Percentiles rank a stretch among this genome's conserved stretches.
These are phyloP conservation scores for Acanthaster planci DNA, from an alignment of 35 echinoderm and acorn worm genomes.

Conservation along the genomic window DNA sequence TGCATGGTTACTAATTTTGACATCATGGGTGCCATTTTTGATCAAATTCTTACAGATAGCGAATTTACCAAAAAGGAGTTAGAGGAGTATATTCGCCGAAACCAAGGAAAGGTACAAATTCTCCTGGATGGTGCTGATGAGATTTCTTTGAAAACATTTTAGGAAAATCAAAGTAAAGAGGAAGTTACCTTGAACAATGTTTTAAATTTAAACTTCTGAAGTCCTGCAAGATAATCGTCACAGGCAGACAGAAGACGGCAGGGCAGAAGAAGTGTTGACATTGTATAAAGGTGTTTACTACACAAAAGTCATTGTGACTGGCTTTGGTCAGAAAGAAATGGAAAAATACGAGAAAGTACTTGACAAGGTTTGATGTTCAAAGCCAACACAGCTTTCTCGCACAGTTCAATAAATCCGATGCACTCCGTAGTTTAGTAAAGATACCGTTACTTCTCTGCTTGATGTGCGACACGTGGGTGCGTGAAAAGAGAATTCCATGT, in stretches of 20 bases:
- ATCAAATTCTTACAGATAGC: constrained; percentile 12
- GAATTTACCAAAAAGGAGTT: not conserved
- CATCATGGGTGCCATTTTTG: constrained; percentile 2
- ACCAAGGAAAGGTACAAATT: not conserved
- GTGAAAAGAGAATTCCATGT: not conserved
- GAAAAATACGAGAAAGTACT: not conserved
- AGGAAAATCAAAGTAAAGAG: not conserved
- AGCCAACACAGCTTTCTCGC: not conserved
- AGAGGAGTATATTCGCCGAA: not conserved
- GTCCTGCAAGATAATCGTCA: constrained; percentile 8
- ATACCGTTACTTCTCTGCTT: not conserved
- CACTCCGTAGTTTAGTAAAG: not conserved
- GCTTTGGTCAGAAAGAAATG: not conserved
- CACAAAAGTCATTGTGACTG: not conserved
- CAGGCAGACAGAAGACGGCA: constrained; percentile 3
- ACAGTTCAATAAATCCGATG: not conserved
- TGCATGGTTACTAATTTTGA: not conserved
- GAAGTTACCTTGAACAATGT: not conserved
- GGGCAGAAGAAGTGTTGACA: not conserved
- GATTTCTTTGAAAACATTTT: not conserved
- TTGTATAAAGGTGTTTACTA: not conserved
- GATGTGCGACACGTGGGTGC: not conserved
- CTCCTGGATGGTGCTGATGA: constrained; percentile 35
- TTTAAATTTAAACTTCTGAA: not conserved
- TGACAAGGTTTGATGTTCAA: not conserved